Evolutionary conservation across 2,888 invertebrate genomes (phyloP), one percentile per base, ranked within the genome.

Genomic region (Pammene aurita): DNA sequence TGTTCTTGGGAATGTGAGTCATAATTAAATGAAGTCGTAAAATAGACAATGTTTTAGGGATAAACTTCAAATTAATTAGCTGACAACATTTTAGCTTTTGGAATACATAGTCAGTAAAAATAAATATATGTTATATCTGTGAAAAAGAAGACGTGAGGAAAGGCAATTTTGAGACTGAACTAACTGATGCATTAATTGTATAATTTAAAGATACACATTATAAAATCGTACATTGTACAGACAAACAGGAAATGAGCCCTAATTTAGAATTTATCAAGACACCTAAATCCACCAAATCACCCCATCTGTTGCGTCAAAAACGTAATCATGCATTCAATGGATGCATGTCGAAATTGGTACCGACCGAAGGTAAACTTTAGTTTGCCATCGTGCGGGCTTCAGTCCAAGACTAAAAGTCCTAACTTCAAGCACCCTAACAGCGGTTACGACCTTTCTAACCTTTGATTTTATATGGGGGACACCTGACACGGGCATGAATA

Each of bases 401-500:
- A 0, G 26, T 2, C 13, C 50, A 26, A 26, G 50, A 41, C 68
- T 66, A 50, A 62, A 52, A 5, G 41, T 9, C 62, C 6, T 52
- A 62, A 52, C n/a, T 50, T 16, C 26, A 18, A 18, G n/a, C n/a
- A 18, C n/a, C 6, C 2, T n/a, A 13, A n/a, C 14, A 18, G 13
- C 10, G 6, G n/a, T 41, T 62, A 41, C 1, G 38, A 38, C 62
- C n/a, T 62, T 62, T 13, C 41, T 16, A n/a, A 41, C 10, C 13
- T 7, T 18, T 7, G 38, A 18, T n/a, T 74, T 62, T 63, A 71
- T 79, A 82, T 84, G 79, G 80, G 81, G 83, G 84, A 84, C 89
- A 89, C 87, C 88, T 89, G 89, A 87, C 86, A 84, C 83, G 78
- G 75, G 75, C 84, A 83, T 88, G 89, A 89, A 89, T 89, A 88